Conservation (phyloP, 2,797 vertebrate species). For the Centropyge bicolor region DNA sequence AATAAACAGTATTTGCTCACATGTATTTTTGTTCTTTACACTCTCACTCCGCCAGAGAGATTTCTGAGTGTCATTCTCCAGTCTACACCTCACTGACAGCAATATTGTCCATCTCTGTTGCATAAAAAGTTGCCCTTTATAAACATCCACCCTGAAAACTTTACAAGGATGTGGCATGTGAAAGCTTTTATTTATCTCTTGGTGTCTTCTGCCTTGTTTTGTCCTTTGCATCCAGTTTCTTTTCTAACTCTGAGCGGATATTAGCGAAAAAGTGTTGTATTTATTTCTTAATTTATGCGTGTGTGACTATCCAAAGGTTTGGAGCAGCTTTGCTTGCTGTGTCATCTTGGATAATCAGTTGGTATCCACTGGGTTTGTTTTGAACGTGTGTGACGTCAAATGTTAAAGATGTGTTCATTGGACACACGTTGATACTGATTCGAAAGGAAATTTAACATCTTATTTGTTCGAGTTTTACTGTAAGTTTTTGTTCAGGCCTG, state of each 20-base stretch:
- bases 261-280: constrained; percentile 63
- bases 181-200: constrained; percentile 44
- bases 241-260: constrained; percentile 34
- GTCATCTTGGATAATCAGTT: constrained; percentile 53
- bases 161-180: constrained; percentile 7
- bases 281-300: constrained; percentile 82
- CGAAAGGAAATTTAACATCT: constrained; percentile 33
- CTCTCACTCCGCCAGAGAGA: constrained; percentile 2
- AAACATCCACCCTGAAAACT: constrained; percentile 19
- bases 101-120: constrained; percentile 26
- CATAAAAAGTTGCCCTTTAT: constrained; percentile 16
- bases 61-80: constrained; percentile 14
- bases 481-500: constrained; percentile 41
- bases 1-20: constrained; percentile 50
- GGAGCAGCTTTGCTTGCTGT: constrained; percentile 54
- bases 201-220: constrained; percentile 32
- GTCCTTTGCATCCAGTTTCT: constrained; percentile 25
- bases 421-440: constrained; percentile 39
- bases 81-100: constrained; percentile 4
- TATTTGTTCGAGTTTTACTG: constrained; percentile 43
- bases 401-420: constrained; percentile 20
- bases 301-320: constrained; percentile 68
- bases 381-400: constrained; percentile 23
- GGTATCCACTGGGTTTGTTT: constrained; percentile 53
- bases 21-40: constrained; percentile 3